Evolutionary conservation across 2,113 vertebrate species (phyloP).

Genomic region (Chionis minor): DNA sequence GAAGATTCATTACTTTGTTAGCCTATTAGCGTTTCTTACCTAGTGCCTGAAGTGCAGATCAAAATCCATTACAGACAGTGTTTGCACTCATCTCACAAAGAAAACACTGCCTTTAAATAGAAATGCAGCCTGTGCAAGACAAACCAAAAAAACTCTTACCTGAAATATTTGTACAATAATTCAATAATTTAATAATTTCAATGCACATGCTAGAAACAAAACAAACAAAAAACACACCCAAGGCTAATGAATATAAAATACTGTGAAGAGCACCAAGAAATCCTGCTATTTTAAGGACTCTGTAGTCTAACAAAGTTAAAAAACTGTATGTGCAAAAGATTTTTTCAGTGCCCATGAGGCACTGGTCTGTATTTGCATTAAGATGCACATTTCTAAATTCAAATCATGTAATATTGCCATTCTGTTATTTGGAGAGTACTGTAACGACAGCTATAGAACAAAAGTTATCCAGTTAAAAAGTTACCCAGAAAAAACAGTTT

Average conservation of each 20-base stretch:
- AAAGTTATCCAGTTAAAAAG: neutral
- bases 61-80: neutral
- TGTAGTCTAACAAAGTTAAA: neutral
- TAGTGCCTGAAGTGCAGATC: neutral
- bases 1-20: slow-evolving; percentile 15
- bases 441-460: neutral
- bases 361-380: neutral
- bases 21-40: neutral
- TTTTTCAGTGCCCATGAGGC: neutral
- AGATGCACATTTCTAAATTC: neutral
- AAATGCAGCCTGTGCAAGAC: neutral
- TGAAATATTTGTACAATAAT: neutral
- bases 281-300: neutral
- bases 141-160: neutral
- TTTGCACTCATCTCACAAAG: neutral
- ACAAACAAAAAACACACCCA: neutral
- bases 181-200: neutral
- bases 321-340: neutral
- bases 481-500: neutral
- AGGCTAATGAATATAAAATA: neutral
- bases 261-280: neutral
- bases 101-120: neutral
- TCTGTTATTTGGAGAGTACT: neutral
- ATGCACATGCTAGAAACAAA: neutral
- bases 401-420: neutral